phyloP scores from a whole-genome alignment of 2,113 vertebrate species.

The Cebus imitator region DNA sequence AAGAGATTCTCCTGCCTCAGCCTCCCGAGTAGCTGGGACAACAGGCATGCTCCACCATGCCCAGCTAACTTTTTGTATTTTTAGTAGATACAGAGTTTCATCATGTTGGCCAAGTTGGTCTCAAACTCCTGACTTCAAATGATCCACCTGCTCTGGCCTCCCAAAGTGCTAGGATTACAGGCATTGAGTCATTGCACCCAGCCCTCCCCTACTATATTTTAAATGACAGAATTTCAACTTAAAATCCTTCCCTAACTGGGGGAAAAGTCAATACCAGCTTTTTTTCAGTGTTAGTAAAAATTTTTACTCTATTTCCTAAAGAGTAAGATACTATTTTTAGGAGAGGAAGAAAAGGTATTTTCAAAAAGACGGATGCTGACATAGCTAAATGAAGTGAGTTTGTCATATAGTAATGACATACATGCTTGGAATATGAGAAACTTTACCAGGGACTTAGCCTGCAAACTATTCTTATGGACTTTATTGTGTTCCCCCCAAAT shows the following conservation, averaged over 20 bases:
- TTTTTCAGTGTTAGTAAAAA: neutral
- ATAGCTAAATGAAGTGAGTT: neutral
- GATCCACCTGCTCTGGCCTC: neutral
- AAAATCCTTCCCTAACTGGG: constrained; percentile 17
- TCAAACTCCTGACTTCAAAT: neutral
- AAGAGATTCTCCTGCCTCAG: neutral
- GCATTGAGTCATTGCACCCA: neutral
- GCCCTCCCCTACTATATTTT: neutral
- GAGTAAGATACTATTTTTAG: constrained; percentile 19
- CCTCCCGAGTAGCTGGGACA: neutral
- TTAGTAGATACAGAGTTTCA: neutral
- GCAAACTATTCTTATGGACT: neutral
- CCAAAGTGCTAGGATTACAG: neutral
- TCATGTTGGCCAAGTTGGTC: neutral
- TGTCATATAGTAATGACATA: neutral
- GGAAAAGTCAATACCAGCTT: neutral
- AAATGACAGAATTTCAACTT: constrained; percentile 43
- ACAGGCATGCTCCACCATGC: neutral
- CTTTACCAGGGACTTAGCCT: neutral
- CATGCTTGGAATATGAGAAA: neutral
- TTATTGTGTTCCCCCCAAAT: neutral
- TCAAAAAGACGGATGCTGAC: neutral
- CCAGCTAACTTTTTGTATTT: neutral
- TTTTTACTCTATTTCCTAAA: constrained; percentile 24
- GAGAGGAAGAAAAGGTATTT: constrained; percentile 19